Conservation (phyloP, 1,140 invertebrate genomes). For the Pseudomyrmex flavicornis region DNA sequence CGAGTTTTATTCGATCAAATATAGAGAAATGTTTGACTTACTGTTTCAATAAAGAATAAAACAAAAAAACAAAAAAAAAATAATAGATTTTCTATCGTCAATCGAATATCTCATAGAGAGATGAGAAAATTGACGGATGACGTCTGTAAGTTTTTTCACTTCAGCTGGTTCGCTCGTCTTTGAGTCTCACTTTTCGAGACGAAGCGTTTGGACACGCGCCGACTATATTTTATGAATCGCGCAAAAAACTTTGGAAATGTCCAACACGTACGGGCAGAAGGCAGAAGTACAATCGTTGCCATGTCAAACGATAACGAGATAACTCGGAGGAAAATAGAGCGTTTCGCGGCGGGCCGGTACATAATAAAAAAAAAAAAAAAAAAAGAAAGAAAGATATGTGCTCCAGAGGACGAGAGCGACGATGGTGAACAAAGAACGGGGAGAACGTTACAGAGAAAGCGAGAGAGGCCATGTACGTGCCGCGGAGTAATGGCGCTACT, state of each 20-base stretch:
- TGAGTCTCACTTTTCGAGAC: not conserved
- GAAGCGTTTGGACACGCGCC: not conserved
- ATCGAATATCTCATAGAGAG: not conserved
- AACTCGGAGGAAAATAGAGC: constrained; percentile 61
- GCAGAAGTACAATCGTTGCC: constrained; percentile 47
- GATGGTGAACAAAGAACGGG: constrained; percentile 7
- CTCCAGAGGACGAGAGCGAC: no score
- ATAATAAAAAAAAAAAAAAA: not conserved
- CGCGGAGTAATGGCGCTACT: constrained; percentile 68
- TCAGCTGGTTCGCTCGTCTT: not conserved
- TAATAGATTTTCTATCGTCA: no score
- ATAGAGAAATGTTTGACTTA: not conserved
- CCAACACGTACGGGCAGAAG: not conserved
- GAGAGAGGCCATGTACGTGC: constrained; percentile 51
- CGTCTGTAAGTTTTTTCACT: not conserved
- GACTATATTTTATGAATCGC: not conserved
- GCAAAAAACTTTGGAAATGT: not conserved
- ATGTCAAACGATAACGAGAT: constrained; percentile 64
- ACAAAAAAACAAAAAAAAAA: not conserved
- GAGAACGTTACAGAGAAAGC: not conserved
- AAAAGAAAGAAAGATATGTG: not conserved
- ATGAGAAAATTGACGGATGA: no score
- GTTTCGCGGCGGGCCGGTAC: not conserved
- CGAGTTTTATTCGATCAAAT: not conserved
- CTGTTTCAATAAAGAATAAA: not conserved